Conservation (phyloP, 1,140 invertebrate genomes). For the Camponotus floridanus region DNA sequence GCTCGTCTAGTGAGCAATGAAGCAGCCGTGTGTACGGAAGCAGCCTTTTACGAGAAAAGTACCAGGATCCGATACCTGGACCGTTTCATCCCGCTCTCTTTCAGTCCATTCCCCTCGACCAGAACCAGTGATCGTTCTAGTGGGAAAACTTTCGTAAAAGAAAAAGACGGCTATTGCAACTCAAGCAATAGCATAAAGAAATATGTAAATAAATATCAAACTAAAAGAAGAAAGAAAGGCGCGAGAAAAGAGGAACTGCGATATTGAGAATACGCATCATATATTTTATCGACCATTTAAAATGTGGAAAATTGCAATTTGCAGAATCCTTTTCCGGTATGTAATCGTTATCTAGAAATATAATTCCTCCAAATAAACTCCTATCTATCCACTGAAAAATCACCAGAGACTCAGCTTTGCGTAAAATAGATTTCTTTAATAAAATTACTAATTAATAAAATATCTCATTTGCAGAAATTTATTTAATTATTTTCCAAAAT, state of each 20-base stretch:
- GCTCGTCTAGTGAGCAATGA: conserved; percentile 51
- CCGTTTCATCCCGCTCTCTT: conserved; percentile 41
- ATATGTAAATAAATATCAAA: conserved; percentile 31
- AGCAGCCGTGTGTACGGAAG: conserved; percentile 28
- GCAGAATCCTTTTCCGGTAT: conserved; percentile 19
- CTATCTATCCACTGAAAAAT: not conserved
- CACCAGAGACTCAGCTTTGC: conserved; percentile 16
- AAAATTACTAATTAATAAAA: not conserved
- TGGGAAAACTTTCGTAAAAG: conserved; percentile 53
- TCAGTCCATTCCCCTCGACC: conserved; percentile 52
- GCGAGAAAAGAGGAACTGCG: not conserved
- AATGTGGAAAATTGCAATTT: conserved; percentile 8
- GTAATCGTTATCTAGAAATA: conserved; percentile 36
- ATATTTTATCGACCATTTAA: not conserved
- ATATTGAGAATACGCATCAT: not conserved
- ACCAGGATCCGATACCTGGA: conserved; percentile 47
- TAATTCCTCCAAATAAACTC: not conserved
- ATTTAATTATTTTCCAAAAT: conserved; percentile 58
- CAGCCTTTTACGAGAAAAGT: conserved; percentile 37
- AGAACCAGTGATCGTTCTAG: conserved; percentile 35
- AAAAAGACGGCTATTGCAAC: conserved; percentile 1
- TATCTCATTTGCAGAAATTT: conserved; percentile 51
- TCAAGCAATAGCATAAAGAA: conserved; percentile 20
- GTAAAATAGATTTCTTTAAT: conserved; percentile 34
- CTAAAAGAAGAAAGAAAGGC: not conserved